A percentile compares a stretch with the other conserved stretches of the same genome.
These are phyloP conservation scores for Diaprepes abbreviatus DNA, from an alignment of 2,888 invertebrate genomes.

Conservation along the genomic window DNA sequence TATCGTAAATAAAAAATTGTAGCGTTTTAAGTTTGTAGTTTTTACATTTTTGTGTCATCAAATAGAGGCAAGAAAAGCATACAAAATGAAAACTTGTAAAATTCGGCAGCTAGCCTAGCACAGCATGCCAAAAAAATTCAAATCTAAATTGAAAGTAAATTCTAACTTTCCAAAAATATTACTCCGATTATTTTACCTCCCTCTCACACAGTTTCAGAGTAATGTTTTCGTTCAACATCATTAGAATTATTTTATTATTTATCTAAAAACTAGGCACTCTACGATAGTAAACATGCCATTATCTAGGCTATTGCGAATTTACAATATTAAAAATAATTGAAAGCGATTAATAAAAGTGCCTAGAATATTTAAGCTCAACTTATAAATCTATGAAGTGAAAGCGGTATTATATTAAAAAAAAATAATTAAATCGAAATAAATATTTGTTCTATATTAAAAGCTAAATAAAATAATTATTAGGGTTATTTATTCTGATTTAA, in stretches of 20 bases:
- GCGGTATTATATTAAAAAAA: too few species aligned
- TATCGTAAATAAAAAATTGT: constrained; percentile 38
- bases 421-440: too few species aligned
- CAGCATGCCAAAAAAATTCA: constrained; percentile 63
- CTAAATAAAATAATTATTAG: too few species aligned
- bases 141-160: constrained; percentile 51
- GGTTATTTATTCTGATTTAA: too few species aligned
- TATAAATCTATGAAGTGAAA: background rate
- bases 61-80: constrained; percentile 58
- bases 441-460: too few species aligned
- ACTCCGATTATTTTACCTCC: constrained; percentile 50
- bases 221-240: constrained; percentile 19
- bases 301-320: constrained; percentile 33
- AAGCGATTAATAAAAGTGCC: constrained; percentile 27
- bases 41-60: background rate
- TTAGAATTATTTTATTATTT: background rate
- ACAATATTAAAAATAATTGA: constrained; percentile 17
- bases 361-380: constrained; percentile 42
- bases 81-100: constrained; percentile 60
- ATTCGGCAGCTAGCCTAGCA: constrained; percentile 62
- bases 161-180: constrained; percentile 58
- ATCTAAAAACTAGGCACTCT: constrained; percentile 30
- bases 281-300: constrained; percentile 35
- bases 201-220: background rate
- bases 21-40: background rate